phyloP scores from a whole-genome alignment of 2,113 vertebrate species.

The Bufo gargarizans region DNA sequence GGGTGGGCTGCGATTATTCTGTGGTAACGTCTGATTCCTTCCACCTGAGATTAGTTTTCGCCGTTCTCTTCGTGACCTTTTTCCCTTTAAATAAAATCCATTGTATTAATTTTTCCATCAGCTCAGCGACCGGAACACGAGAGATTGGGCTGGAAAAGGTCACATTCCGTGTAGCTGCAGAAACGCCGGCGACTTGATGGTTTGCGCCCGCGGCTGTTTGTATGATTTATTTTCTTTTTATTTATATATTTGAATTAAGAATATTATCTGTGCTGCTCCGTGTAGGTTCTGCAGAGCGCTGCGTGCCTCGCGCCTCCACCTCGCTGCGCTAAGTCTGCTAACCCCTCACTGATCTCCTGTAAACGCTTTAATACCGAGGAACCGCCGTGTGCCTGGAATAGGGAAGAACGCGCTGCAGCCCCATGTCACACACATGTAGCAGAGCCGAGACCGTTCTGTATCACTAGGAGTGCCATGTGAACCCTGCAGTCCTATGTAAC shows the following conservation, averaged over 20 bases:
- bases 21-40: conserved; percentile 39
- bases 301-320: neutral
- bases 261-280: conserved; percentile 56
- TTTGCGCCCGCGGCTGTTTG: conserved; percentile 63
- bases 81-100: conserved; percentile 67
- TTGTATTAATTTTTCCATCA: conserved; percentile 77
- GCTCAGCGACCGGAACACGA: conserved; percentile 56
- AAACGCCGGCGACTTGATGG: conserved; percentile 64
- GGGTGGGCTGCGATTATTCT: neutral
- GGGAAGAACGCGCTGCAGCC: neutral
- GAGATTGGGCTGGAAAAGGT: conserved; percentile 75
- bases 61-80: conserved; percentile 77
- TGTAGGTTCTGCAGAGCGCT: conserved; percentile 46
- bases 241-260: conserved; percentile 57
- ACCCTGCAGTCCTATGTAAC: neutral
- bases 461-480: neutral
- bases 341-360: conserved; percentile 51
- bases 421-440: neutral
- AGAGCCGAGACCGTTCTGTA: neutral
- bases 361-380: conserved; percentile 37
- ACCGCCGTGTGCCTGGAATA: neutral
- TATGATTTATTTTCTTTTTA: conserved; percentile 41
- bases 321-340: conserved; percentile 47
- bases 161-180: conserved; percentile 68
- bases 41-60: conserved; percentile 71